phyloP scores from a whole-genome alignment of 1,140 invertebrate genomes.

The Heliconius hewitsoni region DNA sequence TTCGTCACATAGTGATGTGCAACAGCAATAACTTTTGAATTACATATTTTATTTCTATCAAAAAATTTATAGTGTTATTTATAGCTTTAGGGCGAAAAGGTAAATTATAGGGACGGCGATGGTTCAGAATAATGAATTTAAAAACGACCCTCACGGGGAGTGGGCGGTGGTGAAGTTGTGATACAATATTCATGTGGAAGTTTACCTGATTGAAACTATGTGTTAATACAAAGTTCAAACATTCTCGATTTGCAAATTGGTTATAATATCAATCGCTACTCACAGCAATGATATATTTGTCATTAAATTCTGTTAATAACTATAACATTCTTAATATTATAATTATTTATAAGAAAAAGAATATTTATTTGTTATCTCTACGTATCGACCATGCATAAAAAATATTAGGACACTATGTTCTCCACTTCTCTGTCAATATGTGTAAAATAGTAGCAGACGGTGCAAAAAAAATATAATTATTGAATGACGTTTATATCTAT shows the following conservation, averaged over 20 bases:
- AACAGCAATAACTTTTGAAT: background rate
- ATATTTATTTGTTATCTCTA: no score
- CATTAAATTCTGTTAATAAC: background rate
- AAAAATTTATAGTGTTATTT: constrained; percentile 18
- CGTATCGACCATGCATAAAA: no score
- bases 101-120: constrained; percentile 29
- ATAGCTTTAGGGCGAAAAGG: constrained; percentile 16
- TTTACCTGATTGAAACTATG: constrained; percentile 23
- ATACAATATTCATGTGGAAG: constrained; percentile 29
- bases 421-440: no score
- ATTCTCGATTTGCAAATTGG: background rate
- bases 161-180: constrained; percentile 3
- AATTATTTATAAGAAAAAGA: no score
- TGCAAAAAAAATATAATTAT: background rate
- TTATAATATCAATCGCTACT: background rate
- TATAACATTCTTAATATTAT: no score
- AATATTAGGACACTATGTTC: no score
- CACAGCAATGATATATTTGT: background rate
- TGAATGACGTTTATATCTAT: no score
- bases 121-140: constrained; percentile 30
- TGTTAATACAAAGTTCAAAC: constrained; percentile 29
- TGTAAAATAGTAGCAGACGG: no score
- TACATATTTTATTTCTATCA: constrained; percentile 21
- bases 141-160: constrained; percentile 4
- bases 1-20: background rate